Evolutionary conservation across 2,797 vertebrate species (phyloP), one percentile per base, ranked within the genome.

Genomic region (Rhinoraja longicauda): DNA sequence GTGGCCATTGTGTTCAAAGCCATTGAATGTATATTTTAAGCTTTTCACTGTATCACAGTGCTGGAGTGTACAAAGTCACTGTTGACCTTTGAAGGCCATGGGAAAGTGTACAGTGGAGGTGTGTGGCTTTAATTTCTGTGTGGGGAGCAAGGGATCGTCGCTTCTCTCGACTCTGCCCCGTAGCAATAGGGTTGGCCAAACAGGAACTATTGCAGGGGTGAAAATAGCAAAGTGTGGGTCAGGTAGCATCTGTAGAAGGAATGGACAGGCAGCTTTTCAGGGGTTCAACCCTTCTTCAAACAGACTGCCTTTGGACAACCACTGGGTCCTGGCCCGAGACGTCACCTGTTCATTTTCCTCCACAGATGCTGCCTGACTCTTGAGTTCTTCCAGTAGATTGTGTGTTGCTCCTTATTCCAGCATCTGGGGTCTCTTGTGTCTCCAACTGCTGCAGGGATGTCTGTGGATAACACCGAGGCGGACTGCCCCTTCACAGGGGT

Each of bases 1-100:
- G 90, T 92, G 67, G 39, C 53, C n/a, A 62, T 64, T 88, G n/a
- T 67, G n/a, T 32, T 88, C 84, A 67, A 88, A 88, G 84, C n/a
- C 59, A 67, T 45, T 88, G 84, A 88, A 88, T 88, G 84, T 64
- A 88, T 67, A 32, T 29, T 73, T 53, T 45, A 53, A 92, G 90
- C 67, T 72, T 92, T 92, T 75, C 67, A 72, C 90, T 29, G 36
- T 91, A 45, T 45, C 29, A 36, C 32, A 45, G 67, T 36, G 21
- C 19, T 39, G 39, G 88, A 90, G 88, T 3, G 3, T 64, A 75
- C 86, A 70, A 84, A 59, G 29, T 32, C 7, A 64, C 36, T 24
- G n/a, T 36, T n/a, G 86, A 90, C 64, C 53, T 36, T 67, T 36
- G 59, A 67, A 67, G 53, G 36, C 39, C 21, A 2, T 73, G 73